A percentile compares a stretch with the other conserved stretches of the same genome.
phyloP scores from a whole-genome alignment of 2,113 vertebrate species.

The Coryphaenoides rupestris region DNA sequence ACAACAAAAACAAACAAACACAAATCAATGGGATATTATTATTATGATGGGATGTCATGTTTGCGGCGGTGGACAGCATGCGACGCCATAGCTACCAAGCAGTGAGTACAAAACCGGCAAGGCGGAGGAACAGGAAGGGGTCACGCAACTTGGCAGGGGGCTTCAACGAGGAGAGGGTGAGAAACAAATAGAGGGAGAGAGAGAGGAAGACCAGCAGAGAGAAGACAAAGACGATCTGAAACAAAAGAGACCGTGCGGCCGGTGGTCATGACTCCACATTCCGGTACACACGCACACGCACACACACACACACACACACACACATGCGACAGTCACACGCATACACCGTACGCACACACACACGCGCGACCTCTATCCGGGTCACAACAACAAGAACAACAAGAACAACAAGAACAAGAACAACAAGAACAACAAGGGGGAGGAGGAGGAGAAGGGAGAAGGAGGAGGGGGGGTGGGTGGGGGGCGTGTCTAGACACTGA shows the following conservation, averaged over 20 bases:
- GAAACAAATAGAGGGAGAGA: slow-evolving; percentile 71
- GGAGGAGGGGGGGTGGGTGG: too few species aligned
- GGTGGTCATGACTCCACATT: slow-evolving; percentile 67
- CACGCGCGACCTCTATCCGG: slow-evolving; percentile 50
- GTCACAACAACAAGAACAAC: slow-evolving; percentile 58
- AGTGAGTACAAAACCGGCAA: slow-evolving; percentile 70
- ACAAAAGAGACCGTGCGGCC: slow-evolving; percentile 70
- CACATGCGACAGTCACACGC: slow-evolving; percentile 46
- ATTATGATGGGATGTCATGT: slow-evolving; percentile 50
- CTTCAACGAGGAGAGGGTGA: slow-evolving; percentile 71
- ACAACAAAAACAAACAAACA: too few species aligned
- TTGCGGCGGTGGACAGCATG: slow-evolving; percentile 65
- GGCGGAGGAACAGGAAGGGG: slow-evolving; percentile 66
- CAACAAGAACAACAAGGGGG: slow-evolving; percentile 49
- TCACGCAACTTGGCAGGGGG: slow-evolving; percentile 70
- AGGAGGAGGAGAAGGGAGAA: too few species aligned
- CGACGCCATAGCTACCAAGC: slow-evolving; percentile 70
- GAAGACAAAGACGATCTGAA: slow-evolving; percentile 73
- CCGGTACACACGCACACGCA: slow-evolving; percentile 43
- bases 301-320: slow-evolving; percentile 62
- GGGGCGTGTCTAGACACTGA: slow-evolving; percentile 27
- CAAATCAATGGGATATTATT: slow-evolving; percentile 41
- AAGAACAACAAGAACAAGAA: slow-evolving; percentile 39
- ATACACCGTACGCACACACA: slow-evolving; percentile 55
- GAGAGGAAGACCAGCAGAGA: slow-evolving; percentile 68